Percentiles rank a stretch among this genome's conserved stretches.
These are phyloP conservation scores for Chrysotoxum bicinctum DNA, from an alignment of 2,888 invertebrate genomes.

Conservation along the genomic window DNA sequence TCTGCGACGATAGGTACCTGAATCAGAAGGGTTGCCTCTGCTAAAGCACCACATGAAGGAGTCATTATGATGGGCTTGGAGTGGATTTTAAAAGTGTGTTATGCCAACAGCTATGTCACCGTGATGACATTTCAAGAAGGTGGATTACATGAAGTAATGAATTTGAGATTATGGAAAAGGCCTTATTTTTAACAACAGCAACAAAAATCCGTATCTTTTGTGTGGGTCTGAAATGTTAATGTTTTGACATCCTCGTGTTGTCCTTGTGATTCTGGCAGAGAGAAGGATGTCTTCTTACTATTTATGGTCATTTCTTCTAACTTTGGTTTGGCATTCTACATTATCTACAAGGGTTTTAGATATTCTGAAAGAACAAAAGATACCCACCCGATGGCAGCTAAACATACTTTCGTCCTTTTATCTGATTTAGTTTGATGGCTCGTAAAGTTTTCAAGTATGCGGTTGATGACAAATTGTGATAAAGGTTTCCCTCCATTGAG, in stretches of 20 bases:
- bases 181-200: slow-evolving; percentile 27
- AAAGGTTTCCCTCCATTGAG: slow-evolving; percentile 25
- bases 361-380: slow-evolving; percentile 11
- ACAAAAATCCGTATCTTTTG: slow-evolving; percentile 32
- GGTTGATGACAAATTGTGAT: slow-evolving; percentile 37
- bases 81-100: slow-evolving; percentile 61
- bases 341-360: slow-evolving; percentile 30
- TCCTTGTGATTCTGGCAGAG: neutral
- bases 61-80: slow-evolving; percentile 47
- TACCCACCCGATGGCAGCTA: neutral
- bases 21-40: slow-evolving; percentile 34
- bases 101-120: slow-evolving; percentile 23
- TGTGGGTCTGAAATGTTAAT: slow-evolving; percentile 16
- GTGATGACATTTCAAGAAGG: slow-evolving; percentile 37
- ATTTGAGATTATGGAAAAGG: slow-evolving; percentile 45
- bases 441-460: slow-evolving; percentile 43
- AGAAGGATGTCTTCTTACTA: slow-evolving; percentile 12
- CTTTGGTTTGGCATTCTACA: slow-evolving; percentile 53
- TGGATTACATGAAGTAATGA: slow-evolving; percentile 41
- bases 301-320: slow-evolving; percentile 34
- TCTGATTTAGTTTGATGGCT: slow-evolving; percentile 48
- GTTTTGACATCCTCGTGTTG: neutral
- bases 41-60: slow-evolving; percentile 25
- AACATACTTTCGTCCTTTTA: slow-evolving; percentile 37
- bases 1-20: slow-evolving; percentile 8